These are phyloP conservation scores for Tromatobia lineatoria DNA, from an alignment of 2,888 invertebrate genomes.

Conservation along the genomic window DNA sequence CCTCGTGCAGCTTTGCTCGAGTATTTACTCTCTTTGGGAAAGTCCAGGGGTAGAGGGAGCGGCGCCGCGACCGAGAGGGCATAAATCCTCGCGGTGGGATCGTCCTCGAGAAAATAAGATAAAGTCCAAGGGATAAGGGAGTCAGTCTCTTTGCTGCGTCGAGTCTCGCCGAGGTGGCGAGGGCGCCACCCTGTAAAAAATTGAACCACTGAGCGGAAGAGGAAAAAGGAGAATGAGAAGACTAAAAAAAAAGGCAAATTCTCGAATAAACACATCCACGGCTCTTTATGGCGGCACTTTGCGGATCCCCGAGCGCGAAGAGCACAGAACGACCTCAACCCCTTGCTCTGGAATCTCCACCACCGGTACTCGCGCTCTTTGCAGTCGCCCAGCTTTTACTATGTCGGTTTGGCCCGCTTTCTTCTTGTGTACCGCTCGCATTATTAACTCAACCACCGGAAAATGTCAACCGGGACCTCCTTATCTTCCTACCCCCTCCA, in stretches of 20 bases:
- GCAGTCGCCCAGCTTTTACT: slow-evolving; percentile 41
- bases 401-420: slow-evolving; percentile 53
- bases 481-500: slow-evolving; percentile 76
- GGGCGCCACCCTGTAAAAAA: slow-evolving; percentile 62
- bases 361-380: slow-evolving; percentile 32
- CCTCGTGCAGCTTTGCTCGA: slow-evolving; percentile 58
- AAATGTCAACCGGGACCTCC: slow-evolving; percentile 83
- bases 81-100: slow-evolving; percentile 83
- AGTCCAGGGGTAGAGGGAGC: slow-evolving; percentile 31
- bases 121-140: slow-evolving; percentile 77
- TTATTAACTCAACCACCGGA: slow-evolving; percentile 85
- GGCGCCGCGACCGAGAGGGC: slow-evolving; percentile 76
- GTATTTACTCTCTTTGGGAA: slow-evolving; percentile 64
- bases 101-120: slow-evolving; percentile 83
- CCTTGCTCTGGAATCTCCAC: slow-evolving; percentile 57
- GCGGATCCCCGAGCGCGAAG: slow-evolving; percentile 72
- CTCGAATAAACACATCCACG: slow-evolving; percentile 85
- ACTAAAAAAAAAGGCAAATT: slow-evolving; percentile 81
- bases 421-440: slow-evolving; percentile 82
- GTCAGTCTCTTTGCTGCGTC: slow-evolving; percentile 54
- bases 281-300: slow-evolving; percentile 83
- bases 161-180: slow-evolving; percentile 56
- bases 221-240: slow-evolving; percentile 69
- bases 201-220: slow-evolving; percentile 61
- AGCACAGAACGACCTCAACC: slow-evolving; percentile 47